phyloP scores from a whole-genome alignment of 2,797 vertebrate genomes.

The Diglossa cyanea region DNA sequence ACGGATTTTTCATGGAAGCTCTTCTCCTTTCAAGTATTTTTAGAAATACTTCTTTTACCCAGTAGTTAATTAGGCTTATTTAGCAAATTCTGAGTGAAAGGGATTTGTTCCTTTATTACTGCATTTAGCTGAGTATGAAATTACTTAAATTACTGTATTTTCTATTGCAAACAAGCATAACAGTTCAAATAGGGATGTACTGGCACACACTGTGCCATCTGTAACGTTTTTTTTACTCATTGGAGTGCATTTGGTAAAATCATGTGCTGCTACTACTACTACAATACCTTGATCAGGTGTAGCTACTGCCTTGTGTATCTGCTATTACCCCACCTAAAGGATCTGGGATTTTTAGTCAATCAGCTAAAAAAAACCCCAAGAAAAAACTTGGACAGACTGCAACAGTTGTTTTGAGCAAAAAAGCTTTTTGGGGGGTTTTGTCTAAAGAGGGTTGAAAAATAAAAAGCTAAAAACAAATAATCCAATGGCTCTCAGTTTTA shows the following conservation, averaged over 20 bases:
- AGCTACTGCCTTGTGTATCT: neutral
- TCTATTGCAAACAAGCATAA: neutral
- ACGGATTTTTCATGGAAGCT: neutral
- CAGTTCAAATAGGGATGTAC: neutral
- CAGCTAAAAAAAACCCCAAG: neutral
- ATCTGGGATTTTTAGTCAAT: neutral
- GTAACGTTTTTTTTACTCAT: neutral
- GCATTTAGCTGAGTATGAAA: neutral
- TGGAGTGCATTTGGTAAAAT: neutral
- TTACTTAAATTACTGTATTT: neutral
- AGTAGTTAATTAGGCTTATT: neutral
- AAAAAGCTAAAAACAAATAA: slow-evolving; percentile 25
- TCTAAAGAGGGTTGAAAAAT: neutral
- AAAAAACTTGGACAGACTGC: neutral
- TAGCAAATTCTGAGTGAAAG: neutral
- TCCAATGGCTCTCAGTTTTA: slow-evolving; percentile 37
- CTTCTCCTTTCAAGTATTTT: neutral
- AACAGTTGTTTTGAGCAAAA: neutral
- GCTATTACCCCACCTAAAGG: neutral
- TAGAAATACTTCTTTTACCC: neutral
- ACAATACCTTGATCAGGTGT: neutral
- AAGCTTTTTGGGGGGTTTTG: neutral
- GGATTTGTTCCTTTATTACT: neutral
- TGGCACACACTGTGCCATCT: neutral
- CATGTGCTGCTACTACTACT: neutral